A percentile compares a stretch with the other conserved stretches of the same genome.
Evolutionary conservation across 2,797 vertebrate species (phyloP).

Genomic region (Petrocephalus schoutedeni): DNA sequence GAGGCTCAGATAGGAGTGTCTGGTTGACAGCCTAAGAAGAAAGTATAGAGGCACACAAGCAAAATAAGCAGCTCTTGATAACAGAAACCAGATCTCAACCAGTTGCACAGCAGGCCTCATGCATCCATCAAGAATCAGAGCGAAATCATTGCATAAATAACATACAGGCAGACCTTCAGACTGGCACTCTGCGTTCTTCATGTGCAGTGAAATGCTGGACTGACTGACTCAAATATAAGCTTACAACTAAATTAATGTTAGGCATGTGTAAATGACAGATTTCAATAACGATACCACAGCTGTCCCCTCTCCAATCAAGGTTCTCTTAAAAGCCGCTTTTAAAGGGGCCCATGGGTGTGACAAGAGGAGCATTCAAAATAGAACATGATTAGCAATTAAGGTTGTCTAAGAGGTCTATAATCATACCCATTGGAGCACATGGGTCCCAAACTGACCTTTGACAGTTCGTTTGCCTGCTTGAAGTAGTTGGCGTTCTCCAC

Average conservation of each 20-base stretch:
- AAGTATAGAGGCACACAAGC: not conserved
- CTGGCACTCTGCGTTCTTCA: not conserved
- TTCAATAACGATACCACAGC: not conserved
- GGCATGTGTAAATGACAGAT: not conserved
- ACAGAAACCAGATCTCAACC: not conserved
- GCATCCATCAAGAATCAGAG: not conserved
- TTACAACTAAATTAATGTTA: not conserved
- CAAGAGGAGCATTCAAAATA: not conserved
- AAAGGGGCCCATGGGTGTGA: not conserved
- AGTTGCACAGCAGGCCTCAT: not conserved
- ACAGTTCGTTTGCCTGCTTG: conserved; percentile 82
- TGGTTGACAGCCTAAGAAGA: conserved; percentile 74
- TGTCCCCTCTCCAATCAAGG: not conserved
- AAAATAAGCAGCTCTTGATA: not conserved
- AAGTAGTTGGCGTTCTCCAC: conserved; percentile 95
- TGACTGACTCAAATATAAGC: not conserved
- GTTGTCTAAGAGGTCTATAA: not conserved
- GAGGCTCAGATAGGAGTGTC: conserved; percentile 75
- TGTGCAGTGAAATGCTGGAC: not conserved
- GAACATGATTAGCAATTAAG: not conserved
- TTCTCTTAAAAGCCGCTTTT: not conserved
- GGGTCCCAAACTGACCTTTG: conserved; percentile 64
- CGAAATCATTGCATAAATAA: not conserved
- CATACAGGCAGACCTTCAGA: not conserved
- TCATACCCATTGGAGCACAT: not conserved